Conservation (phyloP, 2,888 invertebrate genomes). For the Drosophila mulleri region DNA sequence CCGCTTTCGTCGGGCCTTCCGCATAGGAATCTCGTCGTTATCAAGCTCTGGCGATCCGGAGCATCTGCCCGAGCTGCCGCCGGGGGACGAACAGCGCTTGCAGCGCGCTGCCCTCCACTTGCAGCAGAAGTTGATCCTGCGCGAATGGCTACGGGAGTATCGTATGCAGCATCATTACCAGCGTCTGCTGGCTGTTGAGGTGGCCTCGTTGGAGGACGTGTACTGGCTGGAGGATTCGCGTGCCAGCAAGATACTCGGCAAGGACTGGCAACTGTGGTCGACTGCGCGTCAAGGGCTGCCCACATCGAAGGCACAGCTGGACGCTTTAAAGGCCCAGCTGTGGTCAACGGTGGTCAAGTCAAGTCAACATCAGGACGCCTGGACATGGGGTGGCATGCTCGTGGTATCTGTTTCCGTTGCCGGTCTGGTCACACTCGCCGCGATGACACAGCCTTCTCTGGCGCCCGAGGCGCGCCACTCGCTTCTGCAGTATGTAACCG, state of each 20-base stretch:
- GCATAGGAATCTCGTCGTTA: constrained; percentile 92
- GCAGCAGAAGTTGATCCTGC: constrained; percentile 93
- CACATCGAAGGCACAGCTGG: constrained; percentile 92
- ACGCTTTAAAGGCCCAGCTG: constrained; percentile 91
- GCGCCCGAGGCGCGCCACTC: constrained; percentile 96
- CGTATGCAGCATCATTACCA: constrained; percentile 90
- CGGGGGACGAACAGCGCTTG: constrained; percentile 92
- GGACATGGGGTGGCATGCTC: constrained; percentile 97
- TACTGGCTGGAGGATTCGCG: constrained; percentile 95
- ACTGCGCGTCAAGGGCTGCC: constrained; percentile 92
- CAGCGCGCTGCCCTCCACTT: constrained; percentile 92
- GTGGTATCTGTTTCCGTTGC: constrained; percentile 95
- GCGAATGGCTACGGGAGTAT: constrained; percentile 93
- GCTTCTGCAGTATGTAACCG: constrained; percentile 95
- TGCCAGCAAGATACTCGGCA: constrained; percentile 91
- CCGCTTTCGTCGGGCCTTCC: constrained; percentile 34
- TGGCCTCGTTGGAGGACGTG: constrained; percentile 94
- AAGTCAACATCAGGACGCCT: constrained; percentile 94
- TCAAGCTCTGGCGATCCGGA: constrained; percentile 92
- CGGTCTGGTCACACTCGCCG: constrained; percentile 94
- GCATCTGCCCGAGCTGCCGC: constrained; percentile 91
- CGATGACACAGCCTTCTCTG: constrained; percentile 95
- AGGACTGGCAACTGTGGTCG: constrained; percentile 92
- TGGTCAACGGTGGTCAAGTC: constrained; percentile 95
- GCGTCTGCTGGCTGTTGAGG: constrained; percentile 91